phyloP scores from a whole-genome alignment of 2,888 invertebrate species.

The Leucophenga maculata region DNA sequence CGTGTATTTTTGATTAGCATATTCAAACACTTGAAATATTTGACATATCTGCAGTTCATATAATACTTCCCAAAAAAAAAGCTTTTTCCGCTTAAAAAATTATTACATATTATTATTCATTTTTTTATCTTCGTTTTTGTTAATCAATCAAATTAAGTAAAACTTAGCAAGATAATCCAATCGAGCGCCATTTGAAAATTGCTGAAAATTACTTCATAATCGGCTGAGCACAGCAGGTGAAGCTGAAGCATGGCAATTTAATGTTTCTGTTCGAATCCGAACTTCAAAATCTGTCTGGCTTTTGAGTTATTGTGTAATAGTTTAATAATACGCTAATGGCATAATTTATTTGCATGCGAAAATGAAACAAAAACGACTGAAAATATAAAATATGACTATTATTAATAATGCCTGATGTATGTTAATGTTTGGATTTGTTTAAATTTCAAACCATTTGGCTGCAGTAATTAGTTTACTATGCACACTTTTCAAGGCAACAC shows the following conservation, averaged over 20 bases:
- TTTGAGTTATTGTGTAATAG: conserved; percentile 5
- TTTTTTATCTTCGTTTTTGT: not conserved
- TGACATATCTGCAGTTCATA: not conserved
- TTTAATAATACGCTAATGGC: not conserved
- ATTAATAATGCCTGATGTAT: no score
- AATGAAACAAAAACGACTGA: not conserved
- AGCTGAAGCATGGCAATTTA: not conserved
- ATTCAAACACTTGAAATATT: not conserved
- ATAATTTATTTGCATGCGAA: conserved; percentile 7
- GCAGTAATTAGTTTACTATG: not conserved
- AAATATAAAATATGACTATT: not conserved
- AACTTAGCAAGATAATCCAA: conserved; percentile 53
- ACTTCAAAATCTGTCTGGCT: not conserved
- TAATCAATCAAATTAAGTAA: conserved; percentile 20
- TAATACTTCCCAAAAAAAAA: not conserved
- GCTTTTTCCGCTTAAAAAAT: no score
- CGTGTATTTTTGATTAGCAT: conserved; percentile 2
- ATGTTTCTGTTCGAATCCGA: not conserved
- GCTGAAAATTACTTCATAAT: conserved; percentile 34
- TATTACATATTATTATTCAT: not conserved
- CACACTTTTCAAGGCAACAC: no score
- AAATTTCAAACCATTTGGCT: not conserved
- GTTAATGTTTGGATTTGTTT: conserved; percentile 4
- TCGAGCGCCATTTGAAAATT: conserved; percentile 34
- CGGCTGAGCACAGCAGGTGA: conserved; percentile 18